Conservation (phyloP, 2,888 invertebrate species). For the Molorchus minor region DNA sequence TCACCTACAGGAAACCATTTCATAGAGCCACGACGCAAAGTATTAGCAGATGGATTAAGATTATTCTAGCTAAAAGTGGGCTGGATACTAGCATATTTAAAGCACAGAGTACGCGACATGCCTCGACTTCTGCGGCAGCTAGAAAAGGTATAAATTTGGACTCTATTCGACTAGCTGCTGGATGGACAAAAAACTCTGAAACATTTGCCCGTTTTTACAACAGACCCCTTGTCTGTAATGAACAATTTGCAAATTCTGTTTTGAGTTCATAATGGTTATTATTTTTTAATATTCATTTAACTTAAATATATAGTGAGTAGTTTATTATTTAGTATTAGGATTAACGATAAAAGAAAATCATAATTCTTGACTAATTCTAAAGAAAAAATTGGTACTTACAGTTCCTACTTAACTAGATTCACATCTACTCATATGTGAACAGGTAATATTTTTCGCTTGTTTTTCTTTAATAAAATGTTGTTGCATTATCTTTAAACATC, state of each 20-base stretch:
- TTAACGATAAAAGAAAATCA: no score
- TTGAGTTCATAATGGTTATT: neutral
- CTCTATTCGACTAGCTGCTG: neutral
- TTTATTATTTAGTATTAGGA: no score
- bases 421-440: no score
- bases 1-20: constrained; percentile 21
- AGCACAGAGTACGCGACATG: constrained; percentile 23
- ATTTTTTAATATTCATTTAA: no score
- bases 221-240: neutral
- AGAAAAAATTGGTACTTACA: no score
- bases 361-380: no score
- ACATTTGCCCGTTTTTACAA: neutral
- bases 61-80: constrained; percentile 11
- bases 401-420: no score
- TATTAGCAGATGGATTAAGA: constrained; percentile 21
- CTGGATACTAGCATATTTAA: constrained; percentile 7
- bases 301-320: no score
- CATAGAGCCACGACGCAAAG: constrained; percentile 19
- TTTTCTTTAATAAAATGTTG: neutral
- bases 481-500: constrained; percentile 5
- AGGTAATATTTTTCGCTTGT: no score
- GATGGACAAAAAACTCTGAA: neutral
- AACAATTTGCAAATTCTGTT: constrained; percentile 3
- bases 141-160: constrained; percentile 27
- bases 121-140: constrained; percentile 18